Evolutionary conservation across 2,888 invertebrate genomes (phyloP).

Genomic region (Agrilus mali): DNA sequence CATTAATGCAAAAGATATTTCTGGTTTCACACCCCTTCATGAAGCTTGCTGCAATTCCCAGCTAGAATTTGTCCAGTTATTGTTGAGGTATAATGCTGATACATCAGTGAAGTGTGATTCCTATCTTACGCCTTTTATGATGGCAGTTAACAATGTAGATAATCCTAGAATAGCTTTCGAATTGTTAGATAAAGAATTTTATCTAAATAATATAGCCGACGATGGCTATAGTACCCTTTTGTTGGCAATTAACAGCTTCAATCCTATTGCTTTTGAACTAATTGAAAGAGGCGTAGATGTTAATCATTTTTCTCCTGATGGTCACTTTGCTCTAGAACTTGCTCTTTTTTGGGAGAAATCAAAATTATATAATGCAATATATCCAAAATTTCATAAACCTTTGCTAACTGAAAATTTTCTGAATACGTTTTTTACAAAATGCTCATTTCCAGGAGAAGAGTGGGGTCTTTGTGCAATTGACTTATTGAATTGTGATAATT

Average conservation of each 20-base stretch:
- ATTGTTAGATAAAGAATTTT: conserved; percentile 18
- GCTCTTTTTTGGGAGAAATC: conserved; percentile 2
- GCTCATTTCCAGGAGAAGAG: background rate
- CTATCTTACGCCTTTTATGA: conserved; percentile 19
- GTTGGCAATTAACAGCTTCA: conserved; percentile 15
- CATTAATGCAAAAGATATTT: conserved; percentile 17
- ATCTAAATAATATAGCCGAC: conserved; percentile 14
- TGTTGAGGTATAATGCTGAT: conserved; percentile 23
- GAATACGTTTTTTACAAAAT: background rate
- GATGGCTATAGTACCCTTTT: conserved; percentile 16
- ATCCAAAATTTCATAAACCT: background rate
- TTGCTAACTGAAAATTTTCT: conserved; percentile 1
- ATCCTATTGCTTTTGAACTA: conserved; percentile 16
- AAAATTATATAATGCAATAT: conserved; percentile 6
- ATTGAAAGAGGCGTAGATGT: conserved; percentile 18
- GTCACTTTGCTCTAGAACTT: conserved; percentile 3
- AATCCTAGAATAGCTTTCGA: conserved; percentile 12
- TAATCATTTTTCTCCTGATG: conserved; percentile 11
- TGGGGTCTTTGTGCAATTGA: conserved; percentile 8
- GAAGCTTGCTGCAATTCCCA: conserved; percentile 14
- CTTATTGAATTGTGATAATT: conserved; percentile 3
- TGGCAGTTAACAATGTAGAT: conserved; percentile 13
- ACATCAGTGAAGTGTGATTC: conserved; percentile 8
- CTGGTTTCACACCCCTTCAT: conserved; percentile 19
- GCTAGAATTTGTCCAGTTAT: conserved; percentile 19